These are phyloP conservation scores for Porphyrio hochstetteri DNA, from an alignment of 2,113 vertebrate genomes.

Conservation along the genomic window DNA sequence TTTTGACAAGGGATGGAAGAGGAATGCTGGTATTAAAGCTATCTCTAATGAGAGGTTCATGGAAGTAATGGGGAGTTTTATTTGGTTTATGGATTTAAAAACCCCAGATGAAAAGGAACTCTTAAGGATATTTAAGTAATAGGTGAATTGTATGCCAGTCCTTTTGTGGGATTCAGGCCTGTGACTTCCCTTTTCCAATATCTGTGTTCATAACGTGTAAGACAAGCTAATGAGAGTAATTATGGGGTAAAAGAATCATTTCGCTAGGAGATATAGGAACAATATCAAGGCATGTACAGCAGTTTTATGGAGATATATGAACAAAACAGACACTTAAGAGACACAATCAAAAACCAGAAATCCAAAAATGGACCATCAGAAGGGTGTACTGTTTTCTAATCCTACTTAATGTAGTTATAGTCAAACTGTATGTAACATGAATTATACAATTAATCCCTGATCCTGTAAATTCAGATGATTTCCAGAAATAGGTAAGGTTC, in stretches of 20 bases:
- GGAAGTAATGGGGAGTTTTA: background rate
- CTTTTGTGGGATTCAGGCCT: background rate
- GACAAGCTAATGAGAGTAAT: background rate
- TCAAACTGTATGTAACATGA: background rate
- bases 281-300: background rate
- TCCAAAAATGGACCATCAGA: background rate
- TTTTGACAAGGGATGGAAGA: background rate
- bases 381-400: background rate
- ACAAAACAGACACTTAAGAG: background rate
- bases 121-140: background rate
- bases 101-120: background rate
- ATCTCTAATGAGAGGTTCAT: background rate
- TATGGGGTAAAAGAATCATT: background rate
- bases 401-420: background rate
- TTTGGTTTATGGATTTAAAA: background rate
- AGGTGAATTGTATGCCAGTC: background rate
- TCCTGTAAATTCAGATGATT: background rate
- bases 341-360: background rate
- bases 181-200: background rate
- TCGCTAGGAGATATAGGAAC: background rate
- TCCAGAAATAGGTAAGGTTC: background rate
- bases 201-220: background rate
- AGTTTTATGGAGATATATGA: background rate
- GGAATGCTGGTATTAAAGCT: background rate
- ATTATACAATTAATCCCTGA: background rate